Base-by-base conservation (phyloP, 2,797 vertebrate genomes). In the Triplophysa bombifrons region DNA sequence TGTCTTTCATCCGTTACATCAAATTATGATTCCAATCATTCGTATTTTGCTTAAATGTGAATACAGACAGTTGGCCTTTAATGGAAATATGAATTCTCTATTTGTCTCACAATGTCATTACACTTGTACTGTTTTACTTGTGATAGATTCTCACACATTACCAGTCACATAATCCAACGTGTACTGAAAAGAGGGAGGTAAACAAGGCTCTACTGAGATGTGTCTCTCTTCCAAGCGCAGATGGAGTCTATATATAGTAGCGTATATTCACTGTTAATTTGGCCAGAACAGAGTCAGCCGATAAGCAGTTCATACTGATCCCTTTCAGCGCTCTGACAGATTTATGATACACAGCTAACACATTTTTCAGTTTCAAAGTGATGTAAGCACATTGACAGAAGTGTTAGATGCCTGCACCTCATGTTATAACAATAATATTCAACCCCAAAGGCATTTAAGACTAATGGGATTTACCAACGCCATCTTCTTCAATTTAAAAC, bases 231-330 rank as follows among this genome's bases (percentile, higher is more conserved):
- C 34, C 34, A 65, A 65, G 63, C 34, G 41, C 63, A 65, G 63
- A 65, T 65, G 63, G 63, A 65, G 34, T 65, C 34, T 65, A 41
- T 65, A 65, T 65, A 38, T 65, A 41, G 34, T 1, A 27, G 22
- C 22, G 3, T 38, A n/a, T n/a, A 41, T 65, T 65, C 19, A 41
- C 34, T 41, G 63, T 65, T n/a, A 38, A 17, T 34, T 34, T 34
- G 30, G 17, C 19, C 34, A n/a, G 12, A 41, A 65, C 34, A 30
- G 25, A n/a, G 34, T 63, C 27, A 63, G 34, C 10, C 1, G 7
- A 60, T 14, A 2, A 17, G 25, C 14, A 9, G 56, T 60, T 17
- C 48, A 12, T 58, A 58, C 55, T 60, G 1, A 27, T 30, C 14
- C 1, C 16, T 30, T 61, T 60, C 3, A 16, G 6, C 16, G 4